Evolutionary conservation across 2,113 vertebrate genomes (phyloP), one percentile per base, ranked within the genome.

Genomic region (Zosterops lateralis): DNA sequence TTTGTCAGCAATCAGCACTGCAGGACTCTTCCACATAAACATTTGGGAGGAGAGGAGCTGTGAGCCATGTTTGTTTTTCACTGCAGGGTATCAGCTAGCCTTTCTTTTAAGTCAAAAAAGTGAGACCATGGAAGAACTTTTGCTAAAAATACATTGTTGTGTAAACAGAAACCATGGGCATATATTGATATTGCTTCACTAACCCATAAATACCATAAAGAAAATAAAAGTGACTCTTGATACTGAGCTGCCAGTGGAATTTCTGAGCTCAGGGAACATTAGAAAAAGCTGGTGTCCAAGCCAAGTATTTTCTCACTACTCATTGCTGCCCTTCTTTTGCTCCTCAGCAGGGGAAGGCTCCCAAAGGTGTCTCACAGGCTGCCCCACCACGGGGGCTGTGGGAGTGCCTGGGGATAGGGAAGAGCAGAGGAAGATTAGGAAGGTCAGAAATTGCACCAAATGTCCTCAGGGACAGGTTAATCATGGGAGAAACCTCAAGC

Each of bases 141-240:
- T 77, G 38, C 87, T 96, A 83, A 87, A 93, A 95, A 93, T 91
- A 87, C 26, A 3, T n/a, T 51, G 74, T 73, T 95, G n/a, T 82
- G 94, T 91, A 92, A 96, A 95, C 28, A 89, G 84, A 93, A 95
- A 89, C 84, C 77, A 73, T 75, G 94, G 58, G 58, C 92, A 85
- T 89, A 45, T 76, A 87, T 40, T 84, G 71, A 87, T 87, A 87
- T n/a, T 82, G 60, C 89, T 89, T 83, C 95, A 93, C 64, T 66
- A 89, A 87, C 38, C 87, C 84, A 91, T 57, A 96, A 95, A 96
- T 95, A 92, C 22, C 40, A 50, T 61, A 75, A 95, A 84, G 84
- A 93, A 96, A 96, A 92, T 60, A 96, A 72, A 89, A 94, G 38
- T 26, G 16, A 62, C 50, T 94, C 50, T 68, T 70, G 87, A 51